Evolutionary conservation across 2,113 vertebrate species (phyloP).

Genomic region (Prunella himalayana): DNA sequence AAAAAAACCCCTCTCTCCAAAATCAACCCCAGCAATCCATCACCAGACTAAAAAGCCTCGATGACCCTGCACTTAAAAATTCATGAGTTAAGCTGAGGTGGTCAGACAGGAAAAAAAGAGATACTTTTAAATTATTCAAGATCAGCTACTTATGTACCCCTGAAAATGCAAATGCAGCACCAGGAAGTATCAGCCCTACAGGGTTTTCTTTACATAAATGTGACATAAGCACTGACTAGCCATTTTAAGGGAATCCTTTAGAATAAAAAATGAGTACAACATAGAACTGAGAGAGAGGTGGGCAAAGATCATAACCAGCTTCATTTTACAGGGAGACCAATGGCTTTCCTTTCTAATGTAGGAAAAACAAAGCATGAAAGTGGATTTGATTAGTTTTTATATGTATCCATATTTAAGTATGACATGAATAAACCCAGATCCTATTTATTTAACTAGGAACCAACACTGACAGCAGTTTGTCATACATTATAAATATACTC

Average conservation of each 20-base stretch:
- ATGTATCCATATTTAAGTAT: not conserved
- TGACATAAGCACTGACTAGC: not conserved
- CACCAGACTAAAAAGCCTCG: not conserved
- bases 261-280: not conserved
- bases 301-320: not conserved
- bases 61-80: not conserved
- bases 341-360: not conserved
- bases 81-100: not conserved
- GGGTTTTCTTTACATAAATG: not conserved
- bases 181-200: not conserved
- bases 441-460: not conserved
- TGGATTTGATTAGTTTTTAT: not conserved
- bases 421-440: rapidly evolving
- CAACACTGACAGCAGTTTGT: not conserved
- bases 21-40: not conserved
- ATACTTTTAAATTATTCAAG: not conserved
- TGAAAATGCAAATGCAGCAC: not conserved
- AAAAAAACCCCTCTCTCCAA: rapidly evolving
- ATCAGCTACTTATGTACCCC: not conserved
- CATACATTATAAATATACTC: not conserved
- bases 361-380: not conserved
- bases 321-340: not conserved
- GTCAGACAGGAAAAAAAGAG: not conserved
- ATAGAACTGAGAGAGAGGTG: not conserved
- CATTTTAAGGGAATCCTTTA: not conserved